Conservation (phyloP, 2,888 invertebrate genomes). For the Drosophila antonietae region DNA sequence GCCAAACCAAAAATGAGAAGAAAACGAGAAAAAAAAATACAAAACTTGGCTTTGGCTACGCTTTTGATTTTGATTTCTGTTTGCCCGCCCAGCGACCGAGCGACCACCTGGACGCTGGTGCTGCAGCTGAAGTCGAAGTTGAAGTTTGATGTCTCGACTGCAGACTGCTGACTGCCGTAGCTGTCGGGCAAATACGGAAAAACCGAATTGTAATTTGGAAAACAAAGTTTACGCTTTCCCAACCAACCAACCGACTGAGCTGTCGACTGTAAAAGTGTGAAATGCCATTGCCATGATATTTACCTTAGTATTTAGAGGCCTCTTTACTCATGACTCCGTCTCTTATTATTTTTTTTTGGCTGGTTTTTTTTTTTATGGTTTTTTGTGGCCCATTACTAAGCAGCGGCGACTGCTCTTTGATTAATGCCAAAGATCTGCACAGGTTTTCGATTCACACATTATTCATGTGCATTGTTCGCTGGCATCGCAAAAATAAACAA, state of each 20-base stretch:
- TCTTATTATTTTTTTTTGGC: constrained; percentile 30
- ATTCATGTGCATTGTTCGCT: constrained; percentile 78
- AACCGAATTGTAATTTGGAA: constrained; percentile 64
- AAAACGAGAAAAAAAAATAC: background rate
- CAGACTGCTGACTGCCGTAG: constrained; percentile 5
- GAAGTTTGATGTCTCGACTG: constrained; percentile 14
- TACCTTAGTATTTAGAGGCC: constrained; percentile 68
- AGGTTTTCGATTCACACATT: constrained; percentile 79
- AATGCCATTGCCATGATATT: constrained; percentile 72
- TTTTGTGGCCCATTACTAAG: constrained; percentile 60
- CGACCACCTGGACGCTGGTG: constrained; percentile 52
- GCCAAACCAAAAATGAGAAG: constrained; percentile 14
- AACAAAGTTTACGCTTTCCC: constrained; percentile 78
- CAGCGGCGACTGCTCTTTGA: constrained; percentile 73
- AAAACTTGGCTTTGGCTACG: constrained; percentile 23
- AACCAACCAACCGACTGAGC: constrained; percentile 7
- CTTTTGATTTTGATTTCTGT: constrained; percentile 50
- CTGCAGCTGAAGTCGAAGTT: background rate
- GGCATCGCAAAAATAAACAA: constrained; percentile 63
- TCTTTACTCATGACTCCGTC: constrained; percentile 18
- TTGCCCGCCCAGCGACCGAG: constrained; percentile 29
- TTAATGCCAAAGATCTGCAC: constrained; percentile 78
- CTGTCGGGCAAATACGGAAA: constrained; percentile 54
- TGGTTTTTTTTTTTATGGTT: no score
- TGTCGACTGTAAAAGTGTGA: constrained; percentile 76